phyloP scores from a whole-genome alignment of 30 jellyfish, hydroid and myxozoan genomes.

The Calvadosia cruxmelitensis region DNA sequence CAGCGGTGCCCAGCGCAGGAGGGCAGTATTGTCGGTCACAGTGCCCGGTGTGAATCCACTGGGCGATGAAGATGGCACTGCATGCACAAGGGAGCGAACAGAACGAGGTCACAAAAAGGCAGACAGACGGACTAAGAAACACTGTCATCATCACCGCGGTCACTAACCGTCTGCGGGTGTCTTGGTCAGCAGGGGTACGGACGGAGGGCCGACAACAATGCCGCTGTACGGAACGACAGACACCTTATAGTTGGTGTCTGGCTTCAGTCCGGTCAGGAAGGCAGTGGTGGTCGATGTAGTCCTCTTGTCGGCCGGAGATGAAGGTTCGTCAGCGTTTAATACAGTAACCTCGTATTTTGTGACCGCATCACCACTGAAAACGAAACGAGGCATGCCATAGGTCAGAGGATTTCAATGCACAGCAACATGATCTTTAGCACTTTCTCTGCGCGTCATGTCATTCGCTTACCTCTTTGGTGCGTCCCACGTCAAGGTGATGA shows the following conservation, averaged over 20 bases:
- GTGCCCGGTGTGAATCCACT: slow-evolving; percentile 4
- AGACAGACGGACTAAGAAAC: not conserved
- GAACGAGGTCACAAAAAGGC: not conserved
- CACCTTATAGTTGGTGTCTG: slow-evolving; percentile 17
- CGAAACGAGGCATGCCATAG: too few relatives aligned
- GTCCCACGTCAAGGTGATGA: slow-evolving; percentile 27
- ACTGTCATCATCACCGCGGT: not conserved
- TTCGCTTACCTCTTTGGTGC: slow-evolving; percentile 10
- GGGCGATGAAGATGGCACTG: slow-evolving; percentile 30
- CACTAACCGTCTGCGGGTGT: slow-evolving; percentile 14
- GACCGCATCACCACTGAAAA: not conserved
- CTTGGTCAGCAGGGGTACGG: not conserved
- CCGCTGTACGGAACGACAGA: slow-evolving; percentile 16
- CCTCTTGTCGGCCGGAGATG: not conserved
- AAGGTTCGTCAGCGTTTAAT: not conserved
- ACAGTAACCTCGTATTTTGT: not conserved
- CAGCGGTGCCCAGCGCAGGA: slow-evolving; percentile 24
- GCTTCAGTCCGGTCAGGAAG: slow-evolving; percentile 8
- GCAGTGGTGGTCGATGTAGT: slow-evolving; percentile 9
- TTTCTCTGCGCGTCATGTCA: too few relatives aligned
- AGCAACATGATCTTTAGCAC: too few relatives aligned
- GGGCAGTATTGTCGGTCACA: slow-evolving; percentile 13
- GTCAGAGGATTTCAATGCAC: too few relatives aligned
- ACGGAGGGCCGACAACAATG: slow-evolving; percentile 19
- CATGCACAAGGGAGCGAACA: slow-evolving; percentile 2